Percentiles rank a stretch among this genome's conserved stretches.
Conservation (phyloP, 2,113 vertebrate species). For the Xyrauchen texanus region DNA sequence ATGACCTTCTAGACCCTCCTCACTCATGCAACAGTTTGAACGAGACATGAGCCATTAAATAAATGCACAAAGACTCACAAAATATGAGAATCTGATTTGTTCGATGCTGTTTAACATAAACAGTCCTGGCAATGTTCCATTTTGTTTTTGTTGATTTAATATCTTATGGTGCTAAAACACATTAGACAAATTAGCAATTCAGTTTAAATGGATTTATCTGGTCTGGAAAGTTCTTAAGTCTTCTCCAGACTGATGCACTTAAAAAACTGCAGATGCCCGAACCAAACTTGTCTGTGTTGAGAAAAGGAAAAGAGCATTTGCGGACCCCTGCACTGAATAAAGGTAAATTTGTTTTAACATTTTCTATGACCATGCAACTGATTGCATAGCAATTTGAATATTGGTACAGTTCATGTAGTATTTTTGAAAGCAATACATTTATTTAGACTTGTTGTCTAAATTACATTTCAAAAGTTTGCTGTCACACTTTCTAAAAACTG, state of each 20-base stretch:
- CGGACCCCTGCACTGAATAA: background rate
- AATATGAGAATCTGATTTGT: background rate
- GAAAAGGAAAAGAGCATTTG: background rate
- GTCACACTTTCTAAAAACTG: no score
- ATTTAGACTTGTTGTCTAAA: no score
- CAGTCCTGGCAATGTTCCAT: no score
- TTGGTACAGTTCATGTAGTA: no score
- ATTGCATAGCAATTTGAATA: no score
- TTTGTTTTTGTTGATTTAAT: no score
- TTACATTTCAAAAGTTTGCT: no score
- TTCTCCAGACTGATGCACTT: no score
- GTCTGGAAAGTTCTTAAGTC: no score
- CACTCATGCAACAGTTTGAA: slow-evolving; percentile 1
- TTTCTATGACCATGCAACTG: background rate
- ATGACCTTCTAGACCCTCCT: slow-evolving; percentile 37
- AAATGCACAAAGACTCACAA: background rate
- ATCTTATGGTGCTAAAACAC: no score
- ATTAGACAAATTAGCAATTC: background rate
- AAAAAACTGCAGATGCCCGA: no score
- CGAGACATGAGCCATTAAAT: background rate
- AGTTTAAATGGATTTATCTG: background rate
- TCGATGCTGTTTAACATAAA: background rate
- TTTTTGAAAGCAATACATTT: no score
- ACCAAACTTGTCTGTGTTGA: background rate
- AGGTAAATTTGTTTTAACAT: background rate